Evolutionary conservation across 2,797 vertebrate species (phyloP).

Genomic region (Serranus cabrilla): DNA sequence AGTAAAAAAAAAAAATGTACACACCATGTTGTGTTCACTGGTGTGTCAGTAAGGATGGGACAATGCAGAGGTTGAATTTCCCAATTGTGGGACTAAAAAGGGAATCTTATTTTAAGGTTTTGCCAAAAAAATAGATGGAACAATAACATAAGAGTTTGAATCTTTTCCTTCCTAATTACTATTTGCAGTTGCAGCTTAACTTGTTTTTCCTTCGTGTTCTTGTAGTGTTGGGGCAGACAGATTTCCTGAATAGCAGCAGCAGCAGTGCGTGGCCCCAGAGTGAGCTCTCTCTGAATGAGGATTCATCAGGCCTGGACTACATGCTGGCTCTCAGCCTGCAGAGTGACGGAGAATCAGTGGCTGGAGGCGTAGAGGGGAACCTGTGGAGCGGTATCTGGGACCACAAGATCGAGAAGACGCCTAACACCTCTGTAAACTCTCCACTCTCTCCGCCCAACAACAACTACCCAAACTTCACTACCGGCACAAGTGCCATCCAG

Average conservation of each 20-base stretch:
- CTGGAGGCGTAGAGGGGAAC: slow-evolving; percentile 79
- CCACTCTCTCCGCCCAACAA: slow-evolving; percentile 70
- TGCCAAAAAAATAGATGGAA: neutral
- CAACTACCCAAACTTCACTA: slow-evolving; percentile 64
- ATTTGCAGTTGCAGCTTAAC: neutral
- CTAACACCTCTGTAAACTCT: slow-evolving; percentile 49
- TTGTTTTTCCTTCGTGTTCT: slow-evolving; percentile 8
- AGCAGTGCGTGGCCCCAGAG: slow-evolving; percentile 61
- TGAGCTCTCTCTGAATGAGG: slow-evolving; percentile 76
- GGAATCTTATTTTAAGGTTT: no score
- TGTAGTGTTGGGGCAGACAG: slow-evolving; percentile 77
- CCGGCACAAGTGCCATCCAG: slow-evolving; percentile 51
- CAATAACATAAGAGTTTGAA: neutral
- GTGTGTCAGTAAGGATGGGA: no score
- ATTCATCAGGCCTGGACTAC: slow-evolving; percentile 89
- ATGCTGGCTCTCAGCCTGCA: slow-evolving; percentile 93
- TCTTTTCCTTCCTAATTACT: neutral
- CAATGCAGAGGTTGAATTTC: no score
- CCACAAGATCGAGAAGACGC: slow-evolving; percentile 69
- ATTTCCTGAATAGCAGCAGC: slow-evolving; percentile 66
- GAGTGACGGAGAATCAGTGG: slow-evolving; percentile 80
- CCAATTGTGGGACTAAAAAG: no score
- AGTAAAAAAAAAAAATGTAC: no score
- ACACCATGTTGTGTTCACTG: no score
- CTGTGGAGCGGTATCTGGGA: slow-evolving; percentile 86